Conservation (phyloP, 1,140 invertebrate species). For the Chlorops oryzae region DNA sequence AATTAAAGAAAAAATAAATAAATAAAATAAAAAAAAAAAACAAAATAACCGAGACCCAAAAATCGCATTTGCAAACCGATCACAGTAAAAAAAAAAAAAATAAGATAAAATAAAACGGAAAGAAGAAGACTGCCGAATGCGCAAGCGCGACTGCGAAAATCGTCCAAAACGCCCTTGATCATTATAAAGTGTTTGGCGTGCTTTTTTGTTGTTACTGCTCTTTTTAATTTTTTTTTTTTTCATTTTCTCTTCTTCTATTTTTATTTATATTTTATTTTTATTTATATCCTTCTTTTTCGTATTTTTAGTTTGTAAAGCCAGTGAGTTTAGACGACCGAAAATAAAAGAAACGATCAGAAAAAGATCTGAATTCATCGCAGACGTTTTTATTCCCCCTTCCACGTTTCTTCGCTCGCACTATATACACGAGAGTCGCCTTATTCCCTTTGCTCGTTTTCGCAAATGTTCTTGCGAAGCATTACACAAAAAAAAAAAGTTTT, state of each 20-base stretch:
- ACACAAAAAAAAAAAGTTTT: too few relatives aligned
- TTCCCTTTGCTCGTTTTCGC: too few relatives aligned
- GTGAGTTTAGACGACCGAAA: background rate
- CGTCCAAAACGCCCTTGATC: slow-evolving; percentile 45
- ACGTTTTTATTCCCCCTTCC: too few relatives aligned
- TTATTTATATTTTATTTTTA: background rate
- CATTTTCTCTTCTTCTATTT: background rate
- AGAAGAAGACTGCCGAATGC: background rate
- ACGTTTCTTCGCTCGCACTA: too few relatives aligned
- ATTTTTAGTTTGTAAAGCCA: too few relatives aligned
- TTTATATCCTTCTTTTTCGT: background rate
- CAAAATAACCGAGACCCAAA: background rate
- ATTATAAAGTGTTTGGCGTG: slow-evolving; percentile 27
- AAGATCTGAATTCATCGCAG: too few relatives aligned
- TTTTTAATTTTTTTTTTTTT: background rate
- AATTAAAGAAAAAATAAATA: background rate
- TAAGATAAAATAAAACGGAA: background rate
- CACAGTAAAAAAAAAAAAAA: background rate
- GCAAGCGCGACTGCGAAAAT: slow-evolving; percentile 2
- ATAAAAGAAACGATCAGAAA: too few relatives aligned
- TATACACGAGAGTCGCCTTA: too few relatives aligned
- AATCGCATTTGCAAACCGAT: background rate
- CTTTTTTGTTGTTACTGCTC: slow-evolving; percentile 12
- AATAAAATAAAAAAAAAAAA: background rate
- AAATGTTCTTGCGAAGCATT: too few relatives aligned